These are phyloP conservation scores for Echinometra lucunter DNA, from an alignment of 53 echinoderm and acorn worm species.

Conservation along the genomic window DNA sequence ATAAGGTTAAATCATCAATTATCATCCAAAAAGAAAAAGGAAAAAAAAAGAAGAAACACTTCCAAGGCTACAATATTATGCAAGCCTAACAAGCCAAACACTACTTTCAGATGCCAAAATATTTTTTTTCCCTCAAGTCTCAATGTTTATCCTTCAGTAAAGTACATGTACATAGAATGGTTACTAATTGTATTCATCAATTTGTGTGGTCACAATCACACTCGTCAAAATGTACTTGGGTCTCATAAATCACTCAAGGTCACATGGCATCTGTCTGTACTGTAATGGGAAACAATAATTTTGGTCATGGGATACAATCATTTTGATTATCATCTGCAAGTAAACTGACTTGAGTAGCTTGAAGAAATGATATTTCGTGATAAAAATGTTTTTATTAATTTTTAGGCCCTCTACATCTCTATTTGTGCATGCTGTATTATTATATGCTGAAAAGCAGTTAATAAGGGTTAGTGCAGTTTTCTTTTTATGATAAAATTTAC, in stretches of 20 bases:
- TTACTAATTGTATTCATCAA: background rate
- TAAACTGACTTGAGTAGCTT: background rate
- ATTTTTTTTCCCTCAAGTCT: background rate
- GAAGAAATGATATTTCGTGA: too few relatives aligned
- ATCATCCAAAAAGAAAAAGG: background rate
- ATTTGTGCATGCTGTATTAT: too few relatives aligned
- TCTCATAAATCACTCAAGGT: background rate
- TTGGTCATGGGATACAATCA: background rate
- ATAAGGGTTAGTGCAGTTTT: too few relatives aligned
- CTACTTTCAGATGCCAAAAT: background rate
- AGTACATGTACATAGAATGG: background rate
- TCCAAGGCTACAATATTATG: slow-evolving; percentile 2
- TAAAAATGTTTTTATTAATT: too few relatives aligned
- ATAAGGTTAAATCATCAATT: slow-evolving; percentile 1
- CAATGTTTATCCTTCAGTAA: slow-evolving; percentile 1
- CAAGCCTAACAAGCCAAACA: slow-evolving; percentile 32
- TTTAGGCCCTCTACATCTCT: too few relatives aligned
- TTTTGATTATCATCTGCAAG: background rate
- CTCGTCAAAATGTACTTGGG: background rate
- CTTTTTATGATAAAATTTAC: too few relatives aligned
- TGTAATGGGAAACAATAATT: background rate
- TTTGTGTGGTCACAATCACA: background rate
- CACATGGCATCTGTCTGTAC: background rate
- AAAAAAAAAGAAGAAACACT: too few relatives aligned
- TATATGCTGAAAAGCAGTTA: too few relatives aligned